phyloP scores from a whole-genome alignment of 2,113 vertebrate genomes.

The Amphiprion percula region DNA sequence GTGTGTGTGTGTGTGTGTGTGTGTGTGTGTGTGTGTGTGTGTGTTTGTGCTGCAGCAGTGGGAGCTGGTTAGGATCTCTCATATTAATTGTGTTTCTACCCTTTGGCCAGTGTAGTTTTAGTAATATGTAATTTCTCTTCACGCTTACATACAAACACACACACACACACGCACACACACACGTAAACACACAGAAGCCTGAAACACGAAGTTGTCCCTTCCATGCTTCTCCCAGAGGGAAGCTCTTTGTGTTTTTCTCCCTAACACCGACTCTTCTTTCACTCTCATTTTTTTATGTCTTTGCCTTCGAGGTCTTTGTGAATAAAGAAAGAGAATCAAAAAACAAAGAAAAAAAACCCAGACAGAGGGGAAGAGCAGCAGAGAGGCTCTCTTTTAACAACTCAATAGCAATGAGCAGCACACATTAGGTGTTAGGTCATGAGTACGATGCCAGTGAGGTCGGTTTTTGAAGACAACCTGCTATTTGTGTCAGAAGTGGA shows the following conservation, averaged over 20 bases:
- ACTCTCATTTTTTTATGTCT: constrained; percentile 28
- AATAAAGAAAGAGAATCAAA: constrained; percentile 24
- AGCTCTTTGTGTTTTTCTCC: constrained; percentile 16
- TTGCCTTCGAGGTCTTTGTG: constrained; percentile 40
- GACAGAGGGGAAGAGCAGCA: not conserved
- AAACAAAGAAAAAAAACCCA: not conserved
- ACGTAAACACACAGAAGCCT: constrained; percentile 12
- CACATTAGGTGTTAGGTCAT: not conserved
- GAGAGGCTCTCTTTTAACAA: not conserved
- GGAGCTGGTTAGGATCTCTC: constrained; percentile 24
- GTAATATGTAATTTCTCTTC: constrained; percentile 35
- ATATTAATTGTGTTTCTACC: constrained; percentile 61
- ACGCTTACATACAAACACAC: not conserved
- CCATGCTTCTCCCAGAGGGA: constrained; percentile 56
- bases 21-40: constrained; percentile 14
- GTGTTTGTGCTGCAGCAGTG: not conserved
- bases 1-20: constrained; percentile 34
- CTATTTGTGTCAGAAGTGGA: not conserved
- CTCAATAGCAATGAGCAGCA: not conserved
- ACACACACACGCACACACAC: too few relatives aligned
- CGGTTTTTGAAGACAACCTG: not conserved
- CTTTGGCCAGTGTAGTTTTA: constrained; percentile 46
- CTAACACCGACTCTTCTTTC: constrained; percentile 48
- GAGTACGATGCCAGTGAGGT: not conserved
- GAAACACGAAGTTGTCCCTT: constrained; percentile 31